phyloP scores from a whole-genome alignment of 2,113 vertebrate genomes.

The Gobiocypris rarus region DNA sequence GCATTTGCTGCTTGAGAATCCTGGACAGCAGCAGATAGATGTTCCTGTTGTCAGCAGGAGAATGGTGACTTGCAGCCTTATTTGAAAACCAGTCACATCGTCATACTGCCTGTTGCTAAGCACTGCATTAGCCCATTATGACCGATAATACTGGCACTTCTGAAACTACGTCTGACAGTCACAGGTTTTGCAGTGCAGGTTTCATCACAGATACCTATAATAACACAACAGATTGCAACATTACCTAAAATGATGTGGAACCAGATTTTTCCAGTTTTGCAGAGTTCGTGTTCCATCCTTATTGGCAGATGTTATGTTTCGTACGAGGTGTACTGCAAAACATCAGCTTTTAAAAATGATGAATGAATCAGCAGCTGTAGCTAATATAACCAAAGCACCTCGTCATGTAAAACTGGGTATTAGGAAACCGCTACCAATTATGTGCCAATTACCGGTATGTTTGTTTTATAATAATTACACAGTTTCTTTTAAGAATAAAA shows the following conservation, averaged over 20 bases:
- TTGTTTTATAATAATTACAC: not conserved
- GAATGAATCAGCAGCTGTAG: not conserved
- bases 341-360: conserved; percentile 16
- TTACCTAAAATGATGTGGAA: not conserved
- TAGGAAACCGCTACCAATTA: not conserved
- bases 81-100: conserved; percentile 55
- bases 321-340: not conserved
- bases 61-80: conserved; percentile 41
- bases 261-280: conserved; percentile 2
- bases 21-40: conserved; percentile 10
- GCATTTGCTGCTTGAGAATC: not conserved
- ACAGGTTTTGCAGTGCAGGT: conserved; percentile 17
- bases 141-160: conserved; percentile 12
- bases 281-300: not conserved
- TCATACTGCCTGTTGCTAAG: conserved; percentile 57
- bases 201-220: not conserved
- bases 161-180: not conserved
- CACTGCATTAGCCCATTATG: conserved; percentile 42
- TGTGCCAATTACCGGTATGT: not conserved
- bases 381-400: not conserved
- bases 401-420: not conserved
- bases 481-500: too few species aligned
- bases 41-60: not conserved
- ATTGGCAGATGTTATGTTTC: conserved; percentile 1
- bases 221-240: not conserved